phyloP scores from a whole-genome alignment of 2,888 invertebrate genomes.

The Athetis lepigone region DNA sequence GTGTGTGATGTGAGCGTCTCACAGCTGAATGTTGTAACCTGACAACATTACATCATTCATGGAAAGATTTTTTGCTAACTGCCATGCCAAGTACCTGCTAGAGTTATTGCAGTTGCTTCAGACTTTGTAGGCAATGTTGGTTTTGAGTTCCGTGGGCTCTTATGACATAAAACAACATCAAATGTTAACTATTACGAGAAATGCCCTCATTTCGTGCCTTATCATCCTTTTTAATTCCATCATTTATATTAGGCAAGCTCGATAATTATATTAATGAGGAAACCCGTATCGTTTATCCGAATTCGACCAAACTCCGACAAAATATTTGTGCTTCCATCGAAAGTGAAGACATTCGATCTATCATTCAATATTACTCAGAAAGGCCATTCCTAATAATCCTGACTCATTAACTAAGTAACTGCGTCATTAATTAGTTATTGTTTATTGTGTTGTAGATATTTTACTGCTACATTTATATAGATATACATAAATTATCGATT shows the following conservation, averaged over 20 bases:
- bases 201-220: background rate
- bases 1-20: constrained; percentile 17
- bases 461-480: constrained; percentile 31
- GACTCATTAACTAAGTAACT: constrained; percentile 19
- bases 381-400: background rate
- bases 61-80: constrained; percentile 31
- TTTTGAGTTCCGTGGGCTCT: background rate
- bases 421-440: constrained; percentile 15
- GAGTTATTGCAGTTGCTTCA: background rate
- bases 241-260: background rate
- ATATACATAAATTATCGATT: constrained; percentile 39
- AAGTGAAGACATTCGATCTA: background rate
- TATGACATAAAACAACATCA: no score
- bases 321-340: constrained; percentile 1
- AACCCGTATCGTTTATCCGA: background rate
- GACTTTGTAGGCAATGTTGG: background rate
- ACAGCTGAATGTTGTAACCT: constrained; percentile 33
- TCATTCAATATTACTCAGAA: background rate
- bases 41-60: constrained; percentile 44
- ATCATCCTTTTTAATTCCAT: background rate
- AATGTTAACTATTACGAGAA: background rate
- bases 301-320: background rate
- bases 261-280: no score
- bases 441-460: constrained; percentile 24
- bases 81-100: constrained; percentile 12